Evolutionary conservation across 2,113 vertebrate genomes (phyloP), one percentile per base, ranked within the genome.

Genomic region (Holacanthus passer): DNA sequence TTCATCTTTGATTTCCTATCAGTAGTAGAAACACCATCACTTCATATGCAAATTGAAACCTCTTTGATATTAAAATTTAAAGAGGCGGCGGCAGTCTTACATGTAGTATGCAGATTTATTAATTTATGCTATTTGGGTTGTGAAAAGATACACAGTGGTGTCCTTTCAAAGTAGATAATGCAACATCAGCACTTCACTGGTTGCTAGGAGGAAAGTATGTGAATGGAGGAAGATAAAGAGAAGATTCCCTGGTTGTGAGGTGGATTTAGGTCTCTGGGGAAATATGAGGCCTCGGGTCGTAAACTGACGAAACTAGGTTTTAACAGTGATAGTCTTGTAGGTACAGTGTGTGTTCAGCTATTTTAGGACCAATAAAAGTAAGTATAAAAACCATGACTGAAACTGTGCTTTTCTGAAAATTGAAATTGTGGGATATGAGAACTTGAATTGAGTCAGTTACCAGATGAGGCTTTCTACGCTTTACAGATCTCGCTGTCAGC

Each of bases 51-150:
- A 82, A 86, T 65, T 24, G 1, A 0, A 1, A 29, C 22, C 50
- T 45, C 62, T 82, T 64, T 79, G 74, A 82, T 63, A 84, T 82
- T 82, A 35, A 70, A 84, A 84, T 55, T n/a, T 45, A 47, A 81
- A 76, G 75, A 41, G 35, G 35, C 48, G 1, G 9, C 24, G 63
- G 45, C 47, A 64, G 32, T 47, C 39, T 83, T 47, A 80, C 79
- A 79, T 77, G 77, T 84, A 16, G 17, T 69, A 80, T 87, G 77
- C 79, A 82, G 55, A 90, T 90, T 88, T 83, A 89, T 80, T 86
- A 20, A 89, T 88, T 78, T 77, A 83, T 90, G 81, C 81, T 52
- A 37, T 85, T 85, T 71, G 56, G 56, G 52, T 79, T 64, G 39
- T 86, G 83, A 73, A 73, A 59, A 65, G 39, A 81, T 43, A 56